Base-by-base conservation (phyloP, 2,888 invertebrate species). In the Anarsia innoxiella region DNA sequence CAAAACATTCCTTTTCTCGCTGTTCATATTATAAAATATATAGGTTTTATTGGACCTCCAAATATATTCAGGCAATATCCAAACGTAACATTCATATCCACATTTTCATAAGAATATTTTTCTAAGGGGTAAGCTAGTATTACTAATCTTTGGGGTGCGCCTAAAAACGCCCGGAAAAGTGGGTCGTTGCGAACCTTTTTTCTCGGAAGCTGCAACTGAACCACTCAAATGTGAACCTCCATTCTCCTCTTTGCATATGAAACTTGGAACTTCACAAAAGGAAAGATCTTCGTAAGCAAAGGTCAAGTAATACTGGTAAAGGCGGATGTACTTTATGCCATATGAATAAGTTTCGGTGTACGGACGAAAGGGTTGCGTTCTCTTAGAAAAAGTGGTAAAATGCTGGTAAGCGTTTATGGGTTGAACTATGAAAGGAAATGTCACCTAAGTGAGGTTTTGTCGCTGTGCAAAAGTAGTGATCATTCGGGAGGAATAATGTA, bases 301-400 rank as follows among this genome's bases (percentile, higher is more conserved):
- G 64, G 41, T 58, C 69, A 44, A 29, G 35, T 8, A 46, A 44
- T 14, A 41, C 40, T 66, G 65, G 76, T 34, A 42, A 41, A 31
- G 23, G 50, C 52, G 57, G 53, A 58, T 58, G 63, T 65, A 65
- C 60, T 70, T 66, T 68, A 66, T 65, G 55, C 56, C 63, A 51
- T 76, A 73, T 73, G 74, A 76, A 74, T 70, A 72, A 67, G 59
- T 69, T 63, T 63, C 64, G 59, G 67, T 66, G 61, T 67, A 52
- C 39, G 55, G 52, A 50, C 49, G 48, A 63, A 75, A 70, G 73
- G 76, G 69, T 67, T 65, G 63, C 60, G 51, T 59, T 66, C 53
- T 56, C 53, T 52, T 45, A 58, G 66, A 40, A 48, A 69, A 73
- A 69, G 61, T 67, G 64, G 62, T 67, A 65, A 67, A 75, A 71